Conservation (phyloP, 92 coral and sea anemone species). For the Parazoanthus swiftii region DNA sequence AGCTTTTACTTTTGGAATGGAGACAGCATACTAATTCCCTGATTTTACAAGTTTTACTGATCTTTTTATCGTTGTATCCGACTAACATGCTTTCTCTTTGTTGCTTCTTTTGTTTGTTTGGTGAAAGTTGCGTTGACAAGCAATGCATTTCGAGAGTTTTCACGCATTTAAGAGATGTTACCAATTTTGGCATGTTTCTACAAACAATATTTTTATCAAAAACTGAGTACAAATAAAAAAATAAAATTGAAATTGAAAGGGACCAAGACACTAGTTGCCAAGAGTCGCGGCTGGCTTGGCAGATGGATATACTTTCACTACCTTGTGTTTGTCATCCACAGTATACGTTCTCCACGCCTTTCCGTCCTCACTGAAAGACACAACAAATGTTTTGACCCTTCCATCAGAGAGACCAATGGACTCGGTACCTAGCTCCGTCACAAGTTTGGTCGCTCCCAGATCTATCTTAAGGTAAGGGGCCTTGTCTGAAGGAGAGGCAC, state of each 20-base stretch:
- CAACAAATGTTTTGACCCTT: background rate
- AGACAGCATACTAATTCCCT: no score
- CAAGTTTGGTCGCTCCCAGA: conserved; percentile 18
- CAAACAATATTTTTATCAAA: background rate
- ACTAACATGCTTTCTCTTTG: no score
- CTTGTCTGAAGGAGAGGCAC: conserved; percentile 1
- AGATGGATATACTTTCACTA: background rate
- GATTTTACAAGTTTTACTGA: no score
- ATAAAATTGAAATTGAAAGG: no score
- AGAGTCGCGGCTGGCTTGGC: no score
- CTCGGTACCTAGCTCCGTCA: conserved; percentile 2
- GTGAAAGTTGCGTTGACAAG: no score
- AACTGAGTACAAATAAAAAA: background rate
- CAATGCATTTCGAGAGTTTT: no score
- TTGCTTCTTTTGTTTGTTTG: no score
- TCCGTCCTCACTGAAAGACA: conserved; percentile 17
- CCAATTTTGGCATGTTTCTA: no score
- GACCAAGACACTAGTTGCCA: background rate
- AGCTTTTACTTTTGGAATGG: no score
- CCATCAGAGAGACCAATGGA: conserved; percentile 16
- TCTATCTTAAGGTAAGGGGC: conserved; percentile 31
- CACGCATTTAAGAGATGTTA: no score
- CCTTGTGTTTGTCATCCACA: conserved; percentile 5
- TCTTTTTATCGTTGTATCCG: no score
- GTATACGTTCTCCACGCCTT: conserved; percentile 9